A percentile compares a stretch with the other conserved stretches of the same genome.
Evolutionary conservation across 2,113 vertebrate species (phyloP).

Genomic region (Porphyrio hochstetteri): DNA sequence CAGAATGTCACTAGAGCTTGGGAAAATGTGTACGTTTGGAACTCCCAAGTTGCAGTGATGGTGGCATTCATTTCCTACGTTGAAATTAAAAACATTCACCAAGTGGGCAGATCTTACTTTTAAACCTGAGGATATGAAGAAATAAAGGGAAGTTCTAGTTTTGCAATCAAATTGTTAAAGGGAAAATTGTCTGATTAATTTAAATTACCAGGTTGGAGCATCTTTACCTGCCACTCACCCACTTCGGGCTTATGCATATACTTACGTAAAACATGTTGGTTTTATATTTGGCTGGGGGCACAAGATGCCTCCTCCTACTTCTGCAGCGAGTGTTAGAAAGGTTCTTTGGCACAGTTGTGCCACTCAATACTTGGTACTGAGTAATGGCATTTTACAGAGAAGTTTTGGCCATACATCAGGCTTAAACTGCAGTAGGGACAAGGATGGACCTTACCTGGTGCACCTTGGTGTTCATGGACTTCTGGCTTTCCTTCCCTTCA

Average conservation of each 20-base stretch:
- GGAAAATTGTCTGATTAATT: not conserved
- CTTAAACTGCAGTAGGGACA: not conserved
- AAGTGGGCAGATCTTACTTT: not conserved
- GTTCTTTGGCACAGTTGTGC: not conserved
- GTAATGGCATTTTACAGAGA: not conserved
- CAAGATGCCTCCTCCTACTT: not conserved
- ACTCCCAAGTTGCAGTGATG: not conserved
- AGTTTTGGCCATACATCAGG: not conserved
- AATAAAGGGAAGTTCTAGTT: not conserved
- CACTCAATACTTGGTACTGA: not conserved
- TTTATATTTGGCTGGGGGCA: not conserved
- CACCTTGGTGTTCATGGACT: rapidly evolving
- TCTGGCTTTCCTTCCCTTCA: not conserved
- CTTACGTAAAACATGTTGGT: not conserved
- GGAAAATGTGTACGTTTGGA: not conserved
- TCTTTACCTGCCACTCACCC: not conserved
- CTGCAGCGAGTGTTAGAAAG: not conserved
- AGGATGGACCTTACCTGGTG: not conserved
- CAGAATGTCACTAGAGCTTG: not conserved
- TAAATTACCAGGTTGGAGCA: not conserved
- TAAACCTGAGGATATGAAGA: not conserved
- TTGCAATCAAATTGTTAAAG: not conserved
- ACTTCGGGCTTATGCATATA: not conserved
- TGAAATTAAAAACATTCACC: not conserved
- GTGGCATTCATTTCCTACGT: not conserved